phyloP scores from a whole-genome alignment of 2,113 vertebrate species.

The Machaerirhynchus nigripectus region DNA sequence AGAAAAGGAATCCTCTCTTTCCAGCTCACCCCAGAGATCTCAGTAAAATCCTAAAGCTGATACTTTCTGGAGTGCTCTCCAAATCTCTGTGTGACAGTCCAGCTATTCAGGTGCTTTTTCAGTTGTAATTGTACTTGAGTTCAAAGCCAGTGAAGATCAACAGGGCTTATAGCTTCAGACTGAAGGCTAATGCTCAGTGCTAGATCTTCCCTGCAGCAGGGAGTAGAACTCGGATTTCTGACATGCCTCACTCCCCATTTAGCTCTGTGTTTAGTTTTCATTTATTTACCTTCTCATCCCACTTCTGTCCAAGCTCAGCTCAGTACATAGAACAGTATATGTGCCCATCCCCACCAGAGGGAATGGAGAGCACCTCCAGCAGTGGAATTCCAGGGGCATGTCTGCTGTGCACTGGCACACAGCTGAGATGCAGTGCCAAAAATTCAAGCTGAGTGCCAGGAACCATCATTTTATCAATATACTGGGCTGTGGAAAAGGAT shows the following conservation, averaged over 20 bases:
- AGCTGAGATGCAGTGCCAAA: neutral
- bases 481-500: neutral
- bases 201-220: neutral
- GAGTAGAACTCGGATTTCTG: neutral
- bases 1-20: neutral
- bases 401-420: neutral
- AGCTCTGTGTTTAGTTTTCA: neutral
- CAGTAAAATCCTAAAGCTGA: neutral
- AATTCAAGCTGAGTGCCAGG: neutral
- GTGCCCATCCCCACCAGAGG: neutral
- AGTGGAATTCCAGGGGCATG: neutral
- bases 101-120: neutral
- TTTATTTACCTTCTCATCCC: neutral
- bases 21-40: neutral
- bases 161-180: neutral
- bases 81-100: neutral
- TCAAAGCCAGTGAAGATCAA: neutral
- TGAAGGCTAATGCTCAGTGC: neutral
- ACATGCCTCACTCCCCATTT: neutral
- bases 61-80: neutral
- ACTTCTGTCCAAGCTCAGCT: neutral
- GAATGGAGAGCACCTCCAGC: neutral
- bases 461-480: neutral
- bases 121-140: neutral
- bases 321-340: fast-evolving